Base-by-base conservation (phyloP, 2,113 vertebrate species). In the Australoheros scitulus region DNA sequence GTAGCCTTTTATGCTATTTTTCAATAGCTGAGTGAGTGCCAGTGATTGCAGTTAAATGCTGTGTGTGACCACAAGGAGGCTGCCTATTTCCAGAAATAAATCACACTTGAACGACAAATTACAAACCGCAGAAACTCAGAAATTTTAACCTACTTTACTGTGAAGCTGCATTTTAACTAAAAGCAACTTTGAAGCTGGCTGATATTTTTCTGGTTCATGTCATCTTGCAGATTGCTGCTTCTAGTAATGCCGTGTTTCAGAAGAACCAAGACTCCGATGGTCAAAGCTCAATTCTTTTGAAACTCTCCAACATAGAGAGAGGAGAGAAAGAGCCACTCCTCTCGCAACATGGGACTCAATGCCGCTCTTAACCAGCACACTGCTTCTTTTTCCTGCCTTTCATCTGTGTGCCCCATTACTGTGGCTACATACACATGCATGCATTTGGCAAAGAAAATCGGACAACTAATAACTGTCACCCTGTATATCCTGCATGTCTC, bases 311-410 rank as follows among this genome's bases (percentile, higher is more conserved):
- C 1, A 9, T 50, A 34, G 52, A 84, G 61, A 68, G 32, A 52
- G 92, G 78, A 60, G 93, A 94, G 89, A 88, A 79, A 41, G 84
- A 82, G 65, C 92, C 92, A 0, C 92, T 95, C 17, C 77, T 92
- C 8, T 11, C 80, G 17, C 76, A 89, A 59, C 36, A 64, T 3
- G 85, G 77, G 2, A 75, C 79, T 9, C 85, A 85, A 2, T 85
- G 88, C 43, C 43, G 22, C 24, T 84, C 64, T 10, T 85, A 87
- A 89, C 9, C 14, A 11, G 61, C 56, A 24, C 43, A 24, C 24
- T 36, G 22, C 14, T 57, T 17, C 2, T 77, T 29, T 20, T 15
- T 18, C 60, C 60, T 58, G 6, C 3, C 6, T 14, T 22, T 7
- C 32, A 1, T 18, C 24, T 6, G 9, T 17, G 11, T 7, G 41